phyloP scores from a whole-genome alignment of 1,140 invertebrate species.

The Eupristina koningsbergeri region DNA sequence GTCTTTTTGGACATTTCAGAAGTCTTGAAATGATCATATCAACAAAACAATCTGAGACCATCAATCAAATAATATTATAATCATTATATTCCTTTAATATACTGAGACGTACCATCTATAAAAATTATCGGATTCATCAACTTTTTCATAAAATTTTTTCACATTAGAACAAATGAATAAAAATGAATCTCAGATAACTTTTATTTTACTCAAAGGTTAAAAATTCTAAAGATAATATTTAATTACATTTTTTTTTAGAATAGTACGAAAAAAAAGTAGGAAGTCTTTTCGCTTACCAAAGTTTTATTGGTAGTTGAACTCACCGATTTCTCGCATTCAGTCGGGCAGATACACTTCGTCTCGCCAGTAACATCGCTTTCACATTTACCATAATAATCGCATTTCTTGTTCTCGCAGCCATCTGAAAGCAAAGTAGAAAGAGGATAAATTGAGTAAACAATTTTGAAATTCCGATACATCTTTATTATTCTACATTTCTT shows the following conservation, averaged over 20 bases:
- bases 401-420: slow-evolving; percentile 90
- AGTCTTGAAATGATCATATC: too few relatives aligned
- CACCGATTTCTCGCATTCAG: slow-evolving; percentile 81
- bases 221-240: too few relatives aligned
- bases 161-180: too few relatives aligned
- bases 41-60: too few relatives aligned
- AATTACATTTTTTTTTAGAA: neutral
- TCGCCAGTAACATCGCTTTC: slow-evolving; percentile 83
- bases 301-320: slow-evolving; percentile 60
- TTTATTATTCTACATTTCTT: neutral
- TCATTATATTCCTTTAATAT: too few relatives aligned
- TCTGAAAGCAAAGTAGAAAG: slow-evolving; percentile 75
- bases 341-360: slow-evolving; percentile 86
- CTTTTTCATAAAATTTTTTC: too few relatives aligned
- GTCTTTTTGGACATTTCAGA: too few relatives aligned
- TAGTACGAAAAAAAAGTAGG: neutral
- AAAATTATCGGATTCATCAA: too few relatives aligned
- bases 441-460: neutral
- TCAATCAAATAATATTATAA: too few relatives aligned
- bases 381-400: slow-evolving; percentile 88
- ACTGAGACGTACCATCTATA: too few relatives aligned
- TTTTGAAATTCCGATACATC: neutral
- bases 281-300: neutral
- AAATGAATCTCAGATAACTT: too few relatives aligned
- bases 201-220: too few relatives aligned